Conservation (phyloP, 1,140 invertebrate genomes). For the Daktulosphaira vitifoliae region DNA sequence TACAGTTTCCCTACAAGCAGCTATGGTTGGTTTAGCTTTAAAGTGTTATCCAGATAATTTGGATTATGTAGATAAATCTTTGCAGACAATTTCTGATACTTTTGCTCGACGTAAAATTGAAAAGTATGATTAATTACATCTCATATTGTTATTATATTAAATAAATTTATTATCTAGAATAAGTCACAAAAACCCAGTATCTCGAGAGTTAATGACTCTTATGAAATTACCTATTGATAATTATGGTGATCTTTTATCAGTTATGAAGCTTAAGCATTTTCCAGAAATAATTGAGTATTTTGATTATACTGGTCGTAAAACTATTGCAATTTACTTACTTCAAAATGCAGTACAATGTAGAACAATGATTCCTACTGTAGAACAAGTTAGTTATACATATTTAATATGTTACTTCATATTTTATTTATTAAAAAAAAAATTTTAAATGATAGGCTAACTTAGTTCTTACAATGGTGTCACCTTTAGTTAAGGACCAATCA, state of each 20-base stretch:
- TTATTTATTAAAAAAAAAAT: neutral
- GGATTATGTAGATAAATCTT: slow-evolving; percentile 91
- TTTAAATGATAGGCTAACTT: slow-evolving; percentile 55
- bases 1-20: slow-evolving; percentile 90
- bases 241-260: slow-evolving; percentile 84
- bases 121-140: slow-evolving; percentile 49
- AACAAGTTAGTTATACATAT: slow-evolving; percentile 53
- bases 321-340: slow-evolving; percentile 78
- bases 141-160: neutral
- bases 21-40: slow-evolving; percentile 86
- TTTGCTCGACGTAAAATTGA: slow-evolving; percentile 69
- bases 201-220: slow-evolving; percentile 83
- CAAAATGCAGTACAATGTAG: slow-evolving; percentile 82
- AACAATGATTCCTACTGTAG: slow-evolving; percentile 76
- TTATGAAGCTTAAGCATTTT: slow-evolving; percentile 76
- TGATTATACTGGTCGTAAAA: slow-evolving; percentile 80
- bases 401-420: too few species aligned
- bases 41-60: slow-evolving; percentile 93
- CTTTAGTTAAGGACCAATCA: slow-evolving; percentile 77
- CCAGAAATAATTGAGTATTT: slow-evolving; percentile 76
- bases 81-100: slow-evolving; percentile 80
- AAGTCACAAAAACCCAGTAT: slow-evolving; percentile 72
- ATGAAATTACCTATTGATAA: slow-evolving; percentile 90
- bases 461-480: slow-evolving; percentile 70
- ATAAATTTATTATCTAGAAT: slow-evolving; percentile 47